Conservation (phyloP, 1,140 invertebrate genomes). For the Heliconius hermathena region DNA sequence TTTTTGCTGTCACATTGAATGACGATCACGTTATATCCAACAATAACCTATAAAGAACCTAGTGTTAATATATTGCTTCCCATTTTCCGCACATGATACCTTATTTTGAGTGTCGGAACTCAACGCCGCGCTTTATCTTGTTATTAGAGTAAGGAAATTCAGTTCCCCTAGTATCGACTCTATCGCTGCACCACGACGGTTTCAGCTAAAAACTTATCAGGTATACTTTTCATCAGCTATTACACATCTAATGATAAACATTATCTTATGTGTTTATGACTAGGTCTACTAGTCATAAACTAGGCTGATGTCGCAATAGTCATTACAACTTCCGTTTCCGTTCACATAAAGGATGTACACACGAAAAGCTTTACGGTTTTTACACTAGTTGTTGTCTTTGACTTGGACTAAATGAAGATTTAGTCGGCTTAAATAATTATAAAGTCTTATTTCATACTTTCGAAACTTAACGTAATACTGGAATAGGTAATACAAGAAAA, state of each 20-base stretch:
- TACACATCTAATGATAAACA: neutral
- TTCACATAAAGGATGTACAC: neutral
- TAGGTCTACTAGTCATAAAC: no score
- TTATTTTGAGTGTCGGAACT: neutral
- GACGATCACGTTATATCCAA: no score
- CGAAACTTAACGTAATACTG: no score
- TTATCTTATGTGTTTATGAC: conserved; percentile 11
- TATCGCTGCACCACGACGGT: neutral
- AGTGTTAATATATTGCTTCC: neutral
- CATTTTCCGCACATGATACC: neutral
- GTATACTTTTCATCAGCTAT: neutral
- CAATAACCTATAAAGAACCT: no score
- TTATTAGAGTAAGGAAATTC: neutral
- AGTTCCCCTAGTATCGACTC: no score
- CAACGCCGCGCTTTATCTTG: neutral
- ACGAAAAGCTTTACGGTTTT: neutral
- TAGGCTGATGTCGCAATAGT: neutral
- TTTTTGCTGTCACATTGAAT: neutral
- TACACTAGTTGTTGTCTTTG: neutral
- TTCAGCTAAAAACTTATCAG: neutral
- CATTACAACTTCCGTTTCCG: conserved; percentile 9
- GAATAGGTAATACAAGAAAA: no score
- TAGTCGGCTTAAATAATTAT: neutral
- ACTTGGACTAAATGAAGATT: neutral
- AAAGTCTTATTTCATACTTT: no score